Evolutionary conservation across 1,140 invertebrate species (phyloP), one percentile per base, ranked within the genome.

Genomic region (Sarcophaga bullata): DNA sequence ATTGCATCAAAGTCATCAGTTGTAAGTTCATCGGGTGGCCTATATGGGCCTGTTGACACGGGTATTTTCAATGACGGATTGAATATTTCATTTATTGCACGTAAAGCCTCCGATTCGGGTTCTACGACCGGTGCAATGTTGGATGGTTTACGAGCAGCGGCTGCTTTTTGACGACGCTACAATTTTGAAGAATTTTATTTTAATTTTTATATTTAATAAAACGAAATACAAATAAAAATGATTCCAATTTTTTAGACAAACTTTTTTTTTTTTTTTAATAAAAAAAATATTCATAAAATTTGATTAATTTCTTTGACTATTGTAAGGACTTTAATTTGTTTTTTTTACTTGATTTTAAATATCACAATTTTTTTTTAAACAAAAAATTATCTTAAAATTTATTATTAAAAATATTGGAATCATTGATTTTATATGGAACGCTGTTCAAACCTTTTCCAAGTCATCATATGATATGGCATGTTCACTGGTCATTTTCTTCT

Each of bases 11-110:
- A 50, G 85, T 89, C 84, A 86, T 90, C 85, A 13, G 90, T 86
- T 17, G 88, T 88, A 84, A 92, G 91, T 73, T 92, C 92, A 68
- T 93, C 91, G 7, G 93, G 93, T 46, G 93, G 83, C 37, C 85
- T 85, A 52, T 91, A 90, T n/a, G 90, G 90, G 13, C 90, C 91
- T 15, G 87, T 87, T 82, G 89, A 91, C 48, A 87, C 85, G 0
- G 85, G 88, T 11, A 86, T 84, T 10, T 91, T 88, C 3, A 92
- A 84, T 37, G 85, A 88, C 6, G 82, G 85, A 85, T 92, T 91
- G 0, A 92, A 87, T 37, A 91, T 88, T 82, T 91, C 91, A 50
- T 92, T 91, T 15, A 91, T 89, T 49, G 87, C 90, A 52, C 91
- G 90, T 72, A 92, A 84, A 0, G 86, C 83, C 76, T 88, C 87